Conservation (phyloP, 2,113 vertebrate species). For the Cyprinodon tularosa region DNA sequence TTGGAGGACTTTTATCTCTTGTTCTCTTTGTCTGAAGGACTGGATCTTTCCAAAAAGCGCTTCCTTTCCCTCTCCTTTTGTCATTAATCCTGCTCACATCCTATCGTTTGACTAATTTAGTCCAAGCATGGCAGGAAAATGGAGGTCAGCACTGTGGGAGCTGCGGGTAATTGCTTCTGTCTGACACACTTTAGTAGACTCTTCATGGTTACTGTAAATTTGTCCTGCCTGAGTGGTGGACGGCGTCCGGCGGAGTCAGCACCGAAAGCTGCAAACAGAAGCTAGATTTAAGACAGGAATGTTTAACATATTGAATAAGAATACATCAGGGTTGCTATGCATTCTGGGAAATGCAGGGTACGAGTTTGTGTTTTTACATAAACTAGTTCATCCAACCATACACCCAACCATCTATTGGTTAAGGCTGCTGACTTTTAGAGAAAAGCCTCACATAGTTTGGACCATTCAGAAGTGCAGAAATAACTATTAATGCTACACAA, state of each 20-base stretch:
- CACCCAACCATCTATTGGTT: rapidly evolving
- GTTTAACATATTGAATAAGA: not conserved
- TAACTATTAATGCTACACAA: too few relatives aligned
- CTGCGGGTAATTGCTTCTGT: slow-evolving; percentile 51
- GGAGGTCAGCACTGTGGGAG: slow-evolving; percentile 51
- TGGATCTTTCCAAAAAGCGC: not conserved
- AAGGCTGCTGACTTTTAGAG: not conserved
- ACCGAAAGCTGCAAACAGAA: not conserved
- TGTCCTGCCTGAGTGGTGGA: not conserved
- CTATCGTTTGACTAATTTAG: slow-evolving; percentile 48
- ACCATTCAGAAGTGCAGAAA: not conserved
- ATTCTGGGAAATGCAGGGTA: not conserved
- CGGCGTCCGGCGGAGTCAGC: not conserved
- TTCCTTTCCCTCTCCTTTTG: not conserved
- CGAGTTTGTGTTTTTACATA: not conserved
- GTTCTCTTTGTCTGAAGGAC: not conserved
- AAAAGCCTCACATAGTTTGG: not conserved
- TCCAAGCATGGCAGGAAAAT: slow-evolving; percentile 42
- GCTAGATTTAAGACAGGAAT: not conserved
- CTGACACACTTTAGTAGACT: slow-evolving; percentile 49
- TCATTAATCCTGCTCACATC: slow-evolving; percentile 22
- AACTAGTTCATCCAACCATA: too few relatives aligned
- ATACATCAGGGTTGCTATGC: not conserved
- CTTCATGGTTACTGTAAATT: slow-evolving; percentile 32
- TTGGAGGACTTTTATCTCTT: not conserved